Percentiles rank a stretch among this genome's conserved stretches.
phyloP scores from a whole-genome alignment of 1,140 invertebrate genomes.

The Monomorium pharaonis region DNA sequence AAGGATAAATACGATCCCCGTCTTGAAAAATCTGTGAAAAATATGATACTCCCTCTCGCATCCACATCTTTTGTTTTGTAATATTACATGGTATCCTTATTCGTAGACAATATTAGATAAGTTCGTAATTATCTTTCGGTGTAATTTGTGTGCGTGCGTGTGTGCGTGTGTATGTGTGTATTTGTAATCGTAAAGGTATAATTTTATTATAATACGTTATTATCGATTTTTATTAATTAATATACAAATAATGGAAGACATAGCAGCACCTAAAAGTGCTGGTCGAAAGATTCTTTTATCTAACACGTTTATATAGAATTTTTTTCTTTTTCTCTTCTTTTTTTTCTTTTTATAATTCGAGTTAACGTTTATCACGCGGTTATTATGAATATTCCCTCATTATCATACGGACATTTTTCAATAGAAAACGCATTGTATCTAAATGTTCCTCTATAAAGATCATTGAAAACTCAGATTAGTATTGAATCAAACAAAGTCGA shows the following conservation, averaged over 20 bases:
- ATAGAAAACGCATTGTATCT: not conserved
- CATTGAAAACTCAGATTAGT: not conserved
- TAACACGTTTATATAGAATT: conserved; percentile 68
- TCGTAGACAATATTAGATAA: conserved; percentile 51
- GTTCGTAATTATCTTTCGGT: conserved; percentile 43
- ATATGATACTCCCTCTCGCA: conserved; percentile 28
- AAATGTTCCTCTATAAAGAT: not conserved
- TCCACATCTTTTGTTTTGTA: not conserved
- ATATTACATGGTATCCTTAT: conserved; percentile 52
- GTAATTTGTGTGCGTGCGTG: not conserved
- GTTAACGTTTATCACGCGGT: conserved; percentile 27
- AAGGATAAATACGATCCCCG: conserved; percentile 20
- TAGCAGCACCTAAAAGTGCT: conserved; percentile 80
- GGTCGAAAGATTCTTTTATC: conserved; percentile 78
- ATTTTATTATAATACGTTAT: conserved; percentile 67
- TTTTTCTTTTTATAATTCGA: conserved; percentile 41
- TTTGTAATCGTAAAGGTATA: not conserved
- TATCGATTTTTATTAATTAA: conserved; percentile 82
- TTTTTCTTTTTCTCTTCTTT: conserved; percentile 32
- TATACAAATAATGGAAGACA: conserved; percentile 84
- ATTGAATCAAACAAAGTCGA: not conserved
- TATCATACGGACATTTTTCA: conserved; percentile 16
- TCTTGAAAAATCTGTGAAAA: conserved; percentile 56
- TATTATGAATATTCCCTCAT: not conserved
- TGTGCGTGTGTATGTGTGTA: not conserved